A percentile compares a stretch with the other conserved stretches of the same genome.
Conservation (phyloP, 2,113 vertebrate genomes). For the Bombycilla garrulus region DNA sequence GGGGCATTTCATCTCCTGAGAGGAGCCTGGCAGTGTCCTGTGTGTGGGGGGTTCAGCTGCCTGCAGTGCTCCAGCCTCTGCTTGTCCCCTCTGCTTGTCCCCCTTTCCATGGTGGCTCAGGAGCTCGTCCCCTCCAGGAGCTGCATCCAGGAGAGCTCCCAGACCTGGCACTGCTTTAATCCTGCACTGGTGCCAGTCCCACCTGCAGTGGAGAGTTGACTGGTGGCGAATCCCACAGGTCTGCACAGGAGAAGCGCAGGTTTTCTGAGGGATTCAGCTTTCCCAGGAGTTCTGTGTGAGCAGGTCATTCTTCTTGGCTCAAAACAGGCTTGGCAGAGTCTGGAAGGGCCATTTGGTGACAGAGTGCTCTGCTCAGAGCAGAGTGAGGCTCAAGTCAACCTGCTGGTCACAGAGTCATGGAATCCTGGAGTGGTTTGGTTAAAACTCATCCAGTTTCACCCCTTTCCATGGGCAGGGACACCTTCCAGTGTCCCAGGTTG, state of each 20-base stretch:
- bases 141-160: background rate
- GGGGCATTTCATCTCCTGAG: background rate
- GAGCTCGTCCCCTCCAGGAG: background rate
- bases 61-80: background rate
- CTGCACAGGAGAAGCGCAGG: background rate
- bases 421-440: background rate
- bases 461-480: background rate
- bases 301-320: background rate
- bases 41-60: background rate
- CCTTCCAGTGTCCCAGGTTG: accelerated
- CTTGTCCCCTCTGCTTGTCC: background rate
- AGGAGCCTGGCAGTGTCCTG: background rate
- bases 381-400: background rate
- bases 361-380: accelerated
- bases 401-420: background rate
- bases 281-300: background rate
- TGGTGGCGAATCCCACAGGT: background rate
- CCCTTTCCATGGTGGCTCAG: background rate
- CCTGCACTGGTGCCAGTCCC: background rate
- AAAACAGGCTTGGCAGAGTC: background rate
- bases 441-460: background rate
- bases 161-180: background rate
- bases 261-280: background rate
- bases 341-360: background rate
- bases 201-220: background rate